A percentile compares a stretch with the other conserved stretches of the same genome.
phyloP scores from a whole-genome alignment of 2,888 invertebrate genomes.

The Drosophila cognata region DNA sequence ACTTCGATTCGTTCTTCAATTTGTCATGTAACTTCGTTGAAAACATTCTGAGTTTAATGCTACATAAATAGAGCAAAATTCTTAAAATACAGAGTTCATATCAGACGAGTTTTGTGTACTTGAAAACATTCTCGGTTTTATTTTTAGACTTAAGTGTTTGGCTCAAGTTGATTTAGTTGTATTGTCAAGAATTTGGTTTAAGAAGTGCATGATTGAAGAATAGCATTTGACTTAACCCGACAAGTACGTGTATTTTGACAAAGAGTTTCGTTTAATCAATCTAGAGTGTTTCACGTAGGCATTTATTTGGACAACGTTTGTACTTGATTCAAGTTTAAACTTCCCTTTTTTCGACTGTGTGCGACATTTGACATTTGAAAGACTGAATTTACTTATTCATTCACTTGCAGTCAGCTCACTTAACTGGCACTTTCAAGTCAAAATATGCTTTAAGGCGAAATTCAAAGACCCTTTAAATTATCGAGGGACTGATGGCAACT shows the following conservation, averaged over 20 bases:
- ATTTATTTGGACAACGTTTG: not conserved
- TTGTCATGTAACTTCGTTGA: not conserved
- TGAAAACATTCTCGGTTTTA: not conserved
- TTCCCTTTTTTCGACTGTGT: not conserved
- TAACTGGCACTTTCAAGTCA: not conserved
- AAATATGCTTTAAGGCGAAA: not conserved
- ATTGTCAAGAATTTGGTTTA: not conserved
- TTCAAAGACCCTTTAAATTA: not conserved
- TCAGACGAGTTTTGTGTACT: not conserved
- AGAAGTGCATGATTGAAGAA: not conserved
- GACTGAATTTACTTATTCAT: constrained; percentile 12
- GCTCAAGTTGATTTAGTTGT: not conserved
- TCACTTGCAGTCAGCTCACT: not conserved
- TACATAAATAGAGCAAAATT: not conserved
- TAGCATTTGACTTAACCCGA: not conserved
- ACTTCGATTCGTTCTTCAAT: not conserved
- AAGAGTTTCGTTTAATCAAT: not conserved
- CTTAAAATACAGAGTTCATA: not conserved
- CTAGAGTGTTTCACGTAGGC: not conserved
- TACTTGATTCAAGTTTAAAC: not conserved
- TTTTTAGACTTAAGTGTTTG: not conserved
- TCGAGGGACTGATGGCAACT: not conserved
- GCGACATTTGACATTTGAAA: not conserved
- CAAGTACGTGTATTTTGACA: not conserved
- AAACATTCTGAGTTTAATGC: not conserved